Base-by-base conservation (phyloP, 2,888 invertebrate species). In the Blastobasis lacticolella region DNA sequence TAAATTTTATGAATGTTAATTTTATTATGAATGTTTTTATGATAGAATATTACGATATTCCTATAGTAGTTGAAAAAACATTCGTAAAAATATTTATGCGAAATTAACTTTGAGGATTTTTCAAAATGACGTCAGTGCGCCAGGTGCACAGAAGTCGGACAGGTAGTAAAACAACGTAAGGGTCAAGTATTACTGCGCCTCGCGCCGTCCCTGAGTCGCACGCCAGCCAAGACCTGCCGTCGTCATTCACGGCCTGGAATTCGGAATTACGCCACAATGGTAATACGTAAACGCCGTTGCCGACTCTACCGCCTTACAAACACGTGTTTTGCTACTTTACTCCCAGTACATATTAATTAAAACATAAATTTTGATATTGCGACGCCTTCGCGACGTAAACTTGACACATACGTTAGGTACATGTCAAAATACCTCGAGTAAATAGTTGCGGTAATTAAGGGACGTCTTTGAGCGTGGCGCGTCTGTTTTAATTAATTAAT, bases 251-350 rank as follows among this genome's bases (percentile, higher is more conserved):
- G 63, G 58, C 60, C 59, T 54, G 71, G 69, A 73, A 73, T 74
- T 70, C 61, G 61, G 62, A 69, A 72, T 72, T 71, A 69, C 67
- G 49, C 69, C 67, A 61, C 71, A 63, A 59, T 55, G 53, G 64
- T 57, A 67, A 67, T 60, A 64, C 64, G 55, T 61, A 60, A 58
- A 58, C 59, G 55, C 60, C 60, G 56, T 64, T 68, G 68, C 70
- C 67, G 68, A 68, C 63, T 64, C 58, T 56, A 23, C 58, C 53
- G 38, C 38, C 49, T 44, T 43, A 7, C 38, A 46, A 43, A 49
- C 49, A 42, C 49, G 42, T 49, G 52, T 46, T 49, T 46, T 38
- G 48, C 23, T 49, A 51, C 48, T 52, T 52, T 46, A 52, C 49
- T 49, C 42, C 48, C 8, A 10, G 9, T 8, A 23, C 40, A 38